Conservation (phyloP, 2,797 vertebrate species). For the Cetoscarus ocellatus region DNA sequence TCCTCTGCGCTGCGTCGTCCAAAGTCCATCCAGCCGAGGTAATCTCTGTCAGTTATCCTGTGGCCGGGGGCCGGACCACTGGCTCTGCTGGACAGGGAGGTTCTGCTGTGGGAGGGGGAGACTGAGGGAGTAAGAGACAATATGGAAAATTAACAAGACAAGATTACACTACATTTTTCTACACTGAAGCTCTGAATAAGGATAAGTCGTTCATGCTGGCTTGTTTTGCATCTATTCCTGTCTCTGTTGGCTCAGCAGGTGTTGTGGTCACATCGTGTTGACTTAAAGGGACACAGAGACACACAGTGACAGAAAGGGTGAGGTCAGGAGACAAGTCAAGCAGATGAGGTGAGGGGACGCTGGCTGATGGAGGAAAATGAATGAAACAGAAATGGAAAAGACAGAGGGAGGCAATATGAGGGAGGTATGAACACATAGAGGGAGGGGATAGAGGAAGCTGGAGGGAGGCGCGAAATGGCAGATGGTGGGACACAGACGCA, state of each 20-base stretch:
- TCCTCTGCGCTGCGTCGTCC: constrained; percentile 95
- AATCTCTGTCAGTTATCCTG: constrained; percentile 96
- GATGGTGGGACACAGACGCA: constrained; percentile 63
- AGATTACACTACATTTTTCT: not conserved
- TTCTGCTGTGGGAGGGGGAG: constrained; percentile 71
- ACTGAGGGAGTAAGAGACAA: constrained; percentile 42
- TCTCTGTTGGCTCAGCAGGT: constrained; percentile 55
- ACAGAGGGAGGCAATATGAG: constrained; percentile 2
- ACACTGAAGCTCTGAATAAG: constrained; percentile 1
- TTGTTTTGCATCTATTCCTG: constrained; percentile 41
- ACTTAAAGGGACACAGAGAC: constrained; percentile 20
- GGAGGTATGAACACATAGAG: constrained; percentile 15
- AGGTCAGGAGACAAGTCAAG: constrained; percentile 17
- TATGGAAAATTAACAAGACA: not conserved
- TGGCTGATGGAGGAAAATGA: not conserved
- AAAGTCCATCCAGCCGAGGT: constrained; percentile 99
- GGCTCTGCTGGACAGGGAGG: constrained; percentile 87
- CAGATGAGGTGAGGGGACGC: not conserved
- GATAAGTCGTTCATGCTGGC: constrained; percentile 29
- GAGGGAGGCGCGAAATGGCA: constrained; percentile 68
- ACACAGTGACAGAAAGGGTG: constrained; percentile 33
- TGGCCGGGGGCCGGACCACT: constrained; percentile 86
- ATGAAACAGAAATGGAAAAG: constrained; percentile 16
- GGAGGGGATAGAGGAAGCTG: constrained; percentile 25
- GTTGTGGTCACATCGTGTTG: constrained; percentile 36